Percentiles rank a stretch among this genome's conserved stretches.
These are phyloP conservation scores for Phragmatobia fuliginosa DNA, from an alignment of 2,888 invertebrate species.

Conservation along the genomic window DNA sequence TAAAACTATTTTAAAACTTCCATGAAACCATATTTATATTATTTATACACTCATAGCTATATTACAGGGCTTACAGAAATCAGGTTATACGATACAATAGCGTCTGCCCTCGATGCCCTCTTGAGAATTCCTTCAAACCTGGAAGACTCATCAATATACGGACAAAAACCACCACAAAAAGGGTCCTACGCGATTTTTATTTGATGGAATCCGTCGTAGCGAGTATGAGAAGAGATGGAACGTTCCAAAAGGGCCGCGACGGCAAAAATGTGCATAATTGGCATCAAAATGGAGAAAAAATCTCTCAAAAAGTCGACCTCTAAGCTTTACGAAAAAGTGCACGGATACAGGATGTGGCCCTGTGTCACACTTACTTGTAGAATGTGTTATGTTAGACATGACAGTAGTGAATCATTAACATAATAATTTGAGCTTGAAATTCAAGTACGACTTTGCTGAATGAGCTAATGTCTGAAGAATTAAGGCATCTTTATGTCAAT, in stretches of 20 bases:
- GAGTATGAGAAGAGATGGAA: constrained; percentile 71
- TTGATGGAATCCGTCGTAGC: constrained; percentile 81
- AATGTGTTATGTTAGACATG: not conserved
- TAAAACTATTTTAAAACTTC: not conserved
- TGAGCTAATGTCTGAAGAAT: too few species aligned
- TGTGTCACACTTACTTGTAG: not conserved
- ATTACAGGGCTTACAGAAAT: constrained; percentile 43
- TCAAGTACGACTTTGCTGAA: not conserved
- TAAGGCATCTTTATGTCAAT: too few species aligned
- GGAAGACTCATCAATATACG: constrained; percentile 80
- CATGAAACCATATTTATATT: not conserved
- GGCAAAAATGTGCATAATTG: constrained; percentile 87
- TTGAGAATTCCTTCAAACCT: constrained; percentile 78
- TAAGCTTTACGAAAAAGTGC: constrained; percentile 85
- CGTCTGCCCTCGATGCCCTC: constrained; percentile 59
- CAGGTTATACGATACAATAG: constrained; percentile 63
- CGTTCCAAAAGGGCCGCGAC: constrained; percentile 78
- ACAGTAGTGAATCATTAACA: not conserved
- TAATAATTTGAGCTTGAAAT: not conserved
- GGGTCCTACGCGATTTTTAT: constrained; percentile 78
- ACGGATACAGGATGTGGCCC: constrained; percentile 71
- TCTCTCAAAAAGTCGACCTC: constrained; percentile 82
- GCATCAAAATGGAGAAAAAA: constrained; percentile 78
- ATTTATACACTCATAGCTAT: constrained; percentile 18
- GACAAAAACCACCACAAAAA: constrained; percentile 82